Conservation (phyloP, 1,140 invertebrate genomes). For the Plectrocnemia conspersa region DNA sequence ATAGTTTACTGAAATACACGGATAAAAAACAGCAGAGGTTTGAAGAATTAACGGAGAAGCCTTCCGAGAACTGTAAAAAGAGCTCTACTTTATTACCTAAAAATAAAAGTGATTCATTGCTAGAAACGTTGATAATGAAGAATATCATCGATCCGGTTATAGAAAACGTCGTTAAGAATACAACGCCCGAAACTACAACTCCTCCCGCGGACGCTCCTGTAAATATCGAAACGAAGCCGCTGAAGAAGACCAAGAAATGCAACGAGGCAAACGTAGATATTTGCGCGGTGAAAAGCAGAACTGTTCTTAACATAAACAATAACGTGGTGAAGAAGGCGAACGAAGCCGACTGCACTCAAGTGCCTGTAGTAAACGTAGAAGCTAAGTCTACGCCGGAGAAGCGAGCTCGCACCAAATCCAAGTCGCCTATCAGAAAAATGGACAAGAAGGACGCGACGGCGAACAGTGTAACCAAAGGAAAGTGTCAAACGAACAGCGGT, state of each 20-base stretch:
- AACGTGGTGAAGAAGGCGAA: slow-evolving; percentile 51
- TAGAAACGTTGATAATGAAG: slow-evolving; percentile 53
- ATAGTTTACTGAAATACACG: slow-evolving; percentile 31
- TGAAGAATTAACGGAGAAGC: slow-evolving; percentile 28
- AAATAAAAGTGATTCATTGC: slow-evolving; percentile 49
- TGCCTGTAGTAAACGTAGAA: slow-evolving; percentile 42
- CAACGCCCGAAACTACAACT: slow-evolving; percentile 30
- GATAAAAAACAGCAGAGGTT: slow-evolving; percentile 36
- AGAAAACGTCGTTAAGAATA: slow-evolving; percentile 40
- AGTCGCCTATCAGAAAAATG: slow-evolving; percentile 38
- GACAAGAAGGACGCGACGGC: slow-evolving; percentile 32
- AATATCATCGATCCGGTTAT: slow-evolving; percentile 53
- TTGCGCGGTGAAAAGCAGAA: slow-evolving; percentile 28
- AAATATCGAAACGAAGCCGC: too few species aligned
- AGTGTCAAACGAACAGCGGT: slow-evolving; percentile 34
- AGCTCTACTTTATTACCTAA: slow-evolving; percentile 42
- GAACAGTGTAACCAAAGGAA: slow-evolving; percentile 16
- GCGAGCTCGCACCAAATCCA: slow-evolving; percentile 42
- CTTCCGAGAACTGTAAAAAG: slow-evolving; percentile 34
- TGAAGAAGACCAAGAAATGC: not conserved
- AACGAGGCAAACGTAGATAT: not conserved
- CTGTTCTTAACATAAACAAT: slow-evolving; percentile 49
- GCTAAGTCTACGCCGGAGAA: slow-evolving; percentile 44
- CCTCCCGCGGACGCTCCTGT: too few species aligned
- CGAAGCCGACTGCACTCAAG: slow-evolving; percentile 47